Evolutionary conservation across 2,888 invertebrate genomes (phyloP).

Genomic region (Caenorhabditis auriculariae): DNA sequence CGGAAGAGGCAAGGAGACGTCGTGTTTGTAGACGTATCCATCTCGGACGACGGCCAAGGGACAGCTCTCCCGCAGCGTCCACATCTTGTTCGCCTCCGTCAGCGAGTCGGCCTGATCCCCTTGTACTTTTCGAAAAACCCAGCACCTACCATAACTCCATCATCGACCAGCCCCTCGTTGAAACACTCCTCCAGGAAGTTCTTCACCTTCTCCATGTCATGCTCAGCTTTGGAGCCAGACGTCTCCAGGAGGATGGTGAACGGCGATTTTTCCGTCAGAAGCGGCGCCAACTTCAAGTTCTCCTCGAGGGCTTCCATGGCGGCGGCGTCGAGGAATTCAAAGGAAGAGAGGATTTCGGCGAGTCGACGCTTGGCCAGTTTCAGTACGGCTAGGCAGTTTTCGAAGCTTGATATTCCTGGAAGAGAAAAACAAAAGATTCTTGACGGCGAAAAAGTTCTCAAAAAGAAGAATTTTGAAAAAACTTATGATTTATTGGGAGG

Average conservation of each 20-base stretch:
- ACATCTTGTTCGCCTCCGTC: slow-evolving; percentile 65
- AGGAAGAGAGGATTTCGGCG: slow-evolving; percentile 86
- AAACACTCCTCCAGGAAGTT: slow-evolving; percentile 73
- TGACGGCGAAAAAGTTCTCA: not conserved
- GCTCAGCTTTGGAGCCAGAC: slow-evolving; percentile 77
- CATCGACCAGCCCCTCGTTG: slow-evolving; percentile 40
- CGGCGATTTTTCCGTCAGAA: slow-evolving; percentile 32
- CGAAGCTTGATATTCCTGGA: slow-evolving; percentile 71
- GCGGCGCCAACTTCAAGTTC: slow-evolving; percentile 40
- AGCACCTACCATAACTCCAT: slow-evolving; percentile 45
- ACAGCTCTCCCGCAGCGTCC: slow-evolving; percentile 65
- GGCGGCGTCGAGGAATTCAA: slow-evolving; percentile 85
- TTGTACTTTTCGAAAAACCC: not conserved
- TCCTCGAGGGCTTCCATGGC: slow-evolving; percentile 70
- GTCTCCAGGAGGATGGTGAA: slow-evolving; percentile 64
- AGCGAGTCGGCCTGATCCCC: slow-evolving; percentile 74
- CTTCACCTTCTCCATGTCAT: slow-evolving; percentile 85
- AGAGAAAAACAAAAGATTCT: not conserved
- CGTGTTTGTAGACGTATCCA: slow-evolving; percentile 92
- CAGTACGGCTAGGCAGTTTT: slow-evolving; percentile 77
- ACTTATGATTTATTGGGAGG: no score
- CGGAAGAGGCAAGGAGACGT: slow-evolving; percentile 83
- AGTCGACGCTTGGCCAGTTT: slow-evolving; percentile 76
- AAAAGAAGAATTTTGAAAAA: no score
- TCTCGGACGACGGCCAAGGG: slow-evolving; percentile 67